phyloP scores from a whole-genome alignment of 2,797 vertebrate genomes.

The Masticophis lateralis region DNA sequence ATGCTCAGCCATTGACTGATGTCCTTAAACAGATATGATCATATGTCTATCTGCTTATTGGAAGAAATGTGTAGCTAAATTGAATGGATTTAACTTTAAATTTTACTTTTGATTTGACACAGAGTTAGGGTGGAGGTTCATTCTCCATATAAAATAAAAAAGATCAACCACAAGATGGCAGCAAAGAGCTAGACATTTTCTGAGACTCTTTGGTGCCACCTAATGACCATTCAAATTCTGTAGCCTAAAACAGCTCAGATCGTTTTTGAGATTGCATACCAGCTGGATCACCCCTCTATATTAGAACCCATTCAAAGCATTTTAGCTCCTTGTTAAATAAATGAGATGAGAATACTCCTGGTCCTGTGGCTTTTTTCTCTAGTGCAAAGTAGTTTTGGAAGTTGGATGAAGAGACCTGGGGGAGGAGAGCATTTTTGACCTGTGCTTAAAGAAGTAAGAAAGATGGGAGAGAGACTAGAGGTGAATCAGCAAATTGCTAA shows the following conservation, averaged over 20 bases:
- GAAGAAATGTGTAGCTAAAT: not conserved
- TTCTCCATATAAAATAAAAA: not conserved
- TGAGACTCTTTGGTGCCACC: not conserved
- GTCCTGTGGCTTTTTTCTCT: not conserved
- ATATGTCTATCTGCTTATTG: not conserved
- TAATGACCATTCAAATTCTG: not conserved
- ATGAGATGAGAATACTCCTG: not conserved
- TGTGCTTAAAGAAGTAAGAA: not conserved
- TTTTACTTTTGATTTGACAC: not conserved
- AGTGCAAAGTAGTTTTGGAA: not conserved
- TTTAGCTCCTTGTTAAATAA: not conserved
- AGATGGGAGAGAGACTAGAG: not conserved
- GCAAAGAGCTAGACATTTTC: not conserved
- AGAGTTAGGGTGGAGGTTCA: not conserved
- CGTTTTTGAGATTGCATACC: not conserved
- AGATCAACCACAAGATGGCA: not conserved
- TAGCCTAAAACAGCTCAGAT: not conserved
- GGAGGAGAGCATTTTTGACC: not conserved
- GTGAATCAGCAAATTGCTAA: constrained; percentile 41
- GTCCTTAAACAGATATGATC: not conserved
- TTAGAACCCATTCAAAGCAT: not conserved
- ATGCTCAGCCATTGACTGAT: not conserved
- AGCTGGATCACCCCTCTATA: not conserved
- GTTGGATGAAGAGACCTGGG: no score
- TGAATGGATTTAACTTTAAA: not conserved